Evolutionary conservation across 2,888 invertebrate species (phyloP).

Genomic region (Tetragonisca angustula): DNA sequence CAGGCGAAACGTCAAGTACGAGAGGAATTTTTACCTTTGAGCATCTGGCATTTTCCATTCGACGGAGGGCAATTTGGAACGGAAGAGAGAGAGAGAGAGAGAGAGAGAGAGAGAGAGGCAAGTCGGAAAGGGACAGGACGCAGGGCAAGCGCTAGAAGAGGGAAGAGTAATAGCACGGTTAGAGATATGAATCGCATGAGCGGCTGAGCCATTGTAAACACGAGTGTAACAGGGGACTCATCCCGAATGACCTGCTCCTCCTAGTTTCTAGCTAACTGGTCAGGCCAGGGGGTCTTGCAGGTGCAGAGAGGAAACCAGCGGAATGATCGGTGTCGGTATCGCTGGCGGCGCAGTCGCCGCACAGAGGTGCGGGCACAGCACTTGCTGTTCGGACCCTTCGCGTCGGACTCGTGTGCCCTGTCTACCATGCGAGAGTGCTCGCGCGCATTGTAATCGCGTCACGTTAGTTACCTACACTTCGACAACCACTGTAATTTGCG

Average conservation of each 20-base stretch:
- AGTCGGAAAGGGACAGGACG: neutral
- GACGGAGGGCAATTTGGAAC: too few relatives aligned
- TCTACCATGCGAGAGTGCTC: constrained; percentile 63
- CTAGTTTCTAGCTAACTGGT: constrained; percentile 41
- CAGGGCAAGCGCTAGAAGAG: constrained; percentile 13
- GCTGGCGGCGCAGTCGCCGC: constrained; percentile 38
- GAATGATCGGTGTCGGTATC: constrained; percentile 45
- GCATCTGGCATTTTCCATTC: neutral
- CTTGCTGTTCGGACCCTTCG: constrained; percentile 47
- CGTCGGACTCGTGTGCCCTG: constrained; percentile 37
- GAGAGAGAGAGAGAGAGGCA: too few relatives aligned
- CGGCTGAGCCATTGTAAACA: constrained; percentile 82
- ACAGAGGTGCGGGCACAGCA: constrained; percentile 24
- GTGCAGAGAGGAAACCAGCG: constrained; percentile 54
- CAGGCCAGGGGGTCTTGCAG: constrained; percentile 45
- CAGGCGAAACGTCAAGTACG: neutral
- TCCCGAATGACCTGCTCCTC: constrained; percentile 70
- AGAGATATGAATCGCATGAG: constrained; percentile 80
- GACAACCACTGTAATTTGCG: constrained; percentile 79
- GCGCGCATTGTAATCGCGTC: constrained; percentile 79
- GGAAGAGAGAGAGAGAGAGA: too few relatives aligned
- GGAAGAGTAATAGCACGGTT: constrained; percentile 51
- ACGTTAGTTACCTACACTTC: constrained; percentile 77
- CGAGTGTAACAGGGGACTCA: constrained; percentile 81
- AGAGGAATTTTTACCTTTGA: neutral